These are phyloP conservation scores for Campoletis raptor DNA, from an alignment of 2,888 invertebrate species.

Conservation along the genomic window DNA sequence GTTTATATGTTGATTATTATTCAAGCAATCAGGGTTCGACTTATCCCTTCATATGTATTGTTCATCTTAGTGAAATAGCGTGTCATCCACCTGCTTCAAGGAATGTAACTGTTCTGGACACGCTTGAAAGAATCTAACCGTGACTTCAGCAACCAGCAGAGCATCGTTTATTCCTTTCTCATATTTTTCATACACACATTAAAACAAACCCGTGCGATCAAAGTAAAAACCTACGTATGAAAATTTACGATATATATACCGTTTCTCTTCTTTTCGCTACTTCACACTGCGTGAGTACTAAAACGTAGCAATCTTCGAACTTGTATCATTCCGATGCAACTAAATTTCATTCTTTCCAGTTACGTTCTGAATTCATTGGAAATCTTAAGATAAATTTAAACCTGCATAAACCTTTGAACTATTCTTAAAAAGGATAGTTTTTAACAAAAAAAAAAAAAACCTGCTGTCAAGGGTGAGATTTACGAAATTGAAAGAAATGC, in stretches of 20 bases:
- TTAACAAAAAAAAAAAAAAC: too few species aligned
- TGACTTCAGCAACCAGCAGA: background rate
- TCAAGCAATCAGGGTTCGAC: background rate
- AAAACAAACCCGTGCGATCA: background rate
- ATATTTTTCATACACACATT: background rate
- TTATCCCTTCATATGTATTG: background rate
- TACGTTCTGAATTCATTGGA: background rate
- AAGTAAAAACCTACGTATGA: background rate
- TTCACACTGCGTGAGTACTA: background rate
- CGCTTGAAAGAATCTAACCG: background rate
- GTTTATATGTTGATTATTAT: background rate
- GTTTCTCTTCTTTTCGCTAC: background rate
- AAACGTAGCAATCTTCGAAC: background rate
- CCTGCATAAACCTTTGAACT: too few species aligned
- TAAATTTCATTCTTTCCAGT: background rate
- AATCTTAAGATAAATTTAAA: background rate
- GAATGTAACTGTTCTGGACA: constrained; percentile 10
- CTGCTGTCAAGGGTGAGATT: too few species aligned
- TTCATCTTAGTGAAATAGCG: constrained; percentile 7
- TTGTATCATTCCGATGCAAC: background rate
- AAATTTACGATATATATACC: background rate
- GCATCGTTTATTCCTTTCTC: background rate
- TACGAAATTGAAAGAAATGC: too few species aligned
- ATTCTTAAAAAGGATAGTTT: too few species aligned
- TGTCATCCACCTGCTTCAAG: constrained; percentile 14